Evolutionary conservation across 2,888 invertebrate genomes (phyloP).

Genomic region (Papilio elwesi): DNA sequence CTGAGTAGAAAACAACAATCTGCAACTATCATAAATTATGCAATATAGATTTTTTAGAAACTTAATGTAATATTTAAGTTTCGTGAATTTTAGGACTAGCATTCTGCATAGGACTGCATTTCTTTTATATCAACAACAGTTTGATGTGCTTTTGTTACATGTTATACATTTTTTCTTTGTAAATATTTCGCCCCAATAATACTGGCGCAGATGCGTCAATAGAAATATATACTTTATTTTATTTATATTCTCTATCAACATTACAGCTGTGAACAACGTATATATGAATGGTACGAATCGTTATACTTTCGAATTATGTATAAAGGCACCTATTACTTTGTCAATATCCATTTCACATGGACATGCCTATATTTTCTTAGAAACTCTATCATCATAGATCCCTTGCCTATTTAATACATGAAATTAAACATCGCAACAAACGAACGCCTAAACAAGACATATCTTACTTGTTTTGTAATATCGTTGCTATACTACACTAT

Average conservation of each 20-base stretch:
- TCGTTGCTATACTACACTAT: too few relatives aligned
- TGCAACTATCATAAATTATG: slow-evolving; percentile 27
- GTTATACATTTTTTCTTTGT: slow-evolving; percentile 76
- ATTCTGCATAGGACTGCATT: slow-evolving; percentile 74
- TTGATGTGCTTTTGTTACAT: slow-evolving; percentile 79
- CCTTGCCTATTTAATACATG: too few relatives aligned
- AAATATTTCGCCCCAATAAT: slow-evolving; percentile 78
- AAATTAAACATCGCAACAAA: too few relatives aligned
- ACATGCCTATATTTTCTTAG: too few relatives aligned
- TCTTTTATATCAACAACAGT: slow-evolving; percentile 65
- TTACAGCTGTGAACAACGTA: not conserved
- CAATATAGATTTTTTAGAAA: slow-evolving; percentile 37
- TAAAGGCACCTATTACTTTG: too few relatives aligned
- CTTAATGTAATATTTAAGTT: slow-evolving; percentile 37
- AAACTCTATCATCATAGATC: too few relatives aligned
- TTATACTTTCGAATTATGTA: not conserved
- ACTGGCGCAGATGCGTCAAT: slow-evolving; percentile 72
- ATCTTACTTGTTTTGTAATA: too few relatives aligned
- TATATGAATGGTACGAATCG: not conserved
- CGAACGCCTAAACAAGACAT: too few relatives aligned
- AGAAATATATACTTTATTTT: slow-evolving; percentile 50
- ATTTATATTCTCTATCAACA: slow-evolving; percentile 30
- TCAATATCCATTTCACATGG: too few relatives aligned
- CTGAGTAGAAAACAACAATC: slow-evolving; percentile 40
- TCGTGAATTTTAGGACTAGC: slow-evolving; percentile 47